phyloP scores from a whole-genome alignment of 2,797 vertebrate genomes.

The Sarcophilus harrisii region DNA sequence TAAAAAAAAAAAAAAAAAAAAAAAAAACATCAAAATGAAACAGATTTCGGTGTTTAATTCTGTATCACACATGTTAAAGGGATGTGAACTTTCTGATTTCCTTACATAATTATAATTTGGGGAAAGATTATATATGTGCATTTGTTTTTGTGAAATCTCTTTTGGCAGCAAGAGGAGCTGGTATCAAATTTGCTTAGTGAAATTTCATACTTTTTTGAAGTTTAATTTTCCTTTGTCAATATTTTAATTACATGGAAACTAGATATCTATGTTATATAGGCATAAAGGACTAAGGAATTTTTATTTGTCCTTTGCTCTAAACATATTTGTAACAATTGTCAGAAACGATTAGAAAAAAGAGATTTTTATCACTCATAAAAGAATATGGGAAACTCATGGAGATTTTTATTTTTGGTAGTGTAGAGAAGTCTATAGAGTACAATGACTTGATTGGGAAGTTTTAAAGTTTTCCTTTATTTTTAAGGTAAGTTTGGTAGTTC shows the following conservation, averaged over 20 bases:
- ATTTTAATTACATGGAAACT: not conserved
- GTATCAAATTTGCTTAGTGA: not conserved
- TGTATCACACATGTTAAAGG: not conserved
- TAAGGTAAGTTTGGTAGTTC: constrained; percentile 68
- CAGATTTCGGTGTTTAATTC: not conserved
- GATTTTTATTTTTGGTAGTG: fast-evolving
- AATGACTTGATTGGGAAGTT: not conserved
- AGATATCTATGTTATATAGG: not conserved
- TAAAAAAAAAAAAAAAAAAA: not conserved
- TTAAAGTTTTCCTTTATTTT: constrained; percentile 60
- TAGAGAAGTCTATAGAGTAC: not conserved
- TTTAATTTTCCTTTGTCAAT: not conserved
- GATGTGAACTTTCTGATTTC: not conserved
- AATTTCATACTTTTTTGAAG: not conserved
- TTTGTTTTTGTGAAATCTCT: not conserved
- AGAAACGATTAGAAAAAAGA: not conserved
- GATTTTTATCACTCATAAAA: not conserved
- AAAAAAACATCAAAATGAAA: not conserved
- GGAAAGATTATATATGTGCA: not conserved
- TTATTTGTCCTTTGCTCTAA: not conserved
- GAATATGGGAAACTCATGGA: fast-evolving
- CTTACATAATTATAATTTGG: not conserved
- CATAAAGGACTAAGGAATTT: not conserved
- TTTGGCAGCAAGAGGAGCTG: not conserved
- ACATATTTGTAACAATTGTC: not conserved